A percentile compares a stretch with the other conserved stretches of the same genome.
Evolutionary conservation across 2,113 vertebrate genomes (phyloP).

Genomic region (Myxocyprinus asiaticus): DNA sequence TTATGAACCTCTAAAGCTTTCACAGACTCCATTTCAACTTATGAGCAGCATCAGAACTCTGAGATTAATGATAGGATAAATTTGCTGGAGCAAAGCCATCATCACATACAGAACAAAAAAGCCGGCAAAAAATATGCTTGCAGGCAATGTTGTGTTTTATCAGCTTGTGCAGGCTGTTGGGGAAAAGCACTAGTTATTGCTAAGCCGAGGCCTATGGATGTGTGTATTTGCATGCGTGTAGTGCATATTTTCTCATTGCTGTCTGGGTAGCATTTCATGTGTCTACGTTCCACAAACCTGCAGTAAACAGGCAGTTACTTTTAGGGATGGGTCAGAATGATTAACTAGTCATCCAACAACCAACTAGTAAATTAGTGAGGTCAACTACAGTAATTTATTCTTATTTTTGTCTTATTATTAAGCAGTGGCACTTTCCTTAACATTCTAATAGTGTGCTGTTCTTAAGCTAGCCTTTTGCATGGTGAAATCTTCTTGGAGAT

Average conservation of each 20-base stretch:
- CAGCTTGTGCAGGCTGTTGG: slow-evolving; percentile 12
- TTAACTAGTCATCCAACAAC: too few species aligned
- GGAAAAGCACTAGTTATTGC: slow-evolving; percentile 24
- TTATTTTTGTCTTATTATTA: too few species aligned
- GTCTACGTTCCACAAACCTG: neutral
- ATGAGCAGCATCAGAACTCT: slow-evolving; percentile 27
- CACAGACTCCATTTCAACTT: slow-evolving; percentile 39
- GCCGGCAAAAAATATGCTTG: slow-evolving; percentile 23
- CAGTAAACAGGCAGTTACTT: neutral
- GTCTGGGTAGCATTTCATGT: neutral
- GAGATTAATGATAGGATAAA: slow-evolving; percentile 29
- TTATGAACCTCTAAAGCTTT: slow-evolving; percentile 27
- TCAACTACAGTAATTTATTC: too few species aligned
- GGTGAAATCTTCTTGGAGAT: too few species aligned
- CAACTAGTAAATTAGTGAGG: too few species aligned
- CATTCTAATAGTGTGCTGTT: too few species aligned
- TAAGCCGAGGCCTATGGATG: slow-evolving; percentile 1
- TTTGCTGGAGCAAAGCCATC: slow-evolving; percentile 24
- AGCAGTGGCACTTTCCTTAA: too few species aligned
- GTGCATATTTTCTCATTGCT: neutral
- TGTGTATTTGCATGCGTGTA: neutral
- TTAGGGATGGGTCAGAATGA: too few species aligned
- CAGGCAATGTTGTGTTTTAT: slow-evolving; percentile 37
- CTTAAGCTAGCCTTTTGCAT: too few species aligned
- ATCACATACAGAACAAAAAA: slow-evolving; percentile 31